Evolutionary conservation across 2,113 vertebrate genomes (phyloP).

Genomic region (Ophthalmolycus amberensis): DNA sequence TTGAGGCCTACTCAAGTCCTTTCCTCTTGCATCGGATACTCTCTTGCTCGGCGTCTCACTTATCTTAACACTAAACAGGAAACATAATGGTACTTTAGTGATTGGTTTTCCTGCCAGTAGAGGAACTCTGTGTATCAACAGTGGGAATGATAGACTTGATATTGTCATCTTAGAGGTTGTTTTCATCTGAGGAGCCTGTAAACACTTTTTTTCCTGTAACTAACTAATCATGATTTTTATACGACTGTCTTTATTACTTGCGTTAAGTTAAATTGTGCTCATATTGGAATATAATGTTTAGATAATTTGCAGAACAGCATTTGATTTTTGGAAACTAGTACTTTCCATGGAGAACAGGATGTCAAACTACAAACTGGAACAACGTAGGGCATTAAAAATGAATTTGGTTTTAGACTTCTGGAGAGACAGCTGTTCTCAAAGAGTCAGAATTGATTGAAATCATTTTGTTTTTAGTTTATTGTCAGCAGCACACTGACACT

Average conservation of each 20-base stretch:
- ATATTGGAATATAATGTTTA: background rate
- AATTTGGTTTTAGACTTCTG: background rate
- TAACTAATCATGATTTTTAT: background rate
- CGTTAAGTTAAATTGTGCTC: background rate
- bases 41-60: background rate
- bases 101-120: conserved; percentile 15
- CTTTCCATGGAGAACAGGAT: background rate
- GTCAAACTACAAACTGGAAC: background rate
- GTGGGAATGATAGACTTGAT: background rate
- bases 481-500: background rate
- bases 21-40: conserved; percentile 16
- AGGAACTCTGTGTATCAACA: conserved; percentile 12
- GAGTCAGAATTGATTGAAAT: background rate
- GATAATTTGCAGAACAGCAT: background rate
- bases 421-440: background rate
- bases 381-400: background rate
- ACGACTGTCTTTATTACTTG: background rate
- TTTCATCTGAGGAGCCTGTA: background rate
- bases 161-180: background rate
- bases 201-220: background rate
- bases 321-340: background rate
- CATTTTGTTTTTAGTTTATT: background rate
- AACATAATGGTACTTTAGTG: background rate
- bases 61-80: conserved; percentile 9
- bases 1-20: conserved; percentile 25